phyloP scores from a whole-genome alignment of 2,888 invertebrate species.

The Pristionchus entomophagus region DNA sequence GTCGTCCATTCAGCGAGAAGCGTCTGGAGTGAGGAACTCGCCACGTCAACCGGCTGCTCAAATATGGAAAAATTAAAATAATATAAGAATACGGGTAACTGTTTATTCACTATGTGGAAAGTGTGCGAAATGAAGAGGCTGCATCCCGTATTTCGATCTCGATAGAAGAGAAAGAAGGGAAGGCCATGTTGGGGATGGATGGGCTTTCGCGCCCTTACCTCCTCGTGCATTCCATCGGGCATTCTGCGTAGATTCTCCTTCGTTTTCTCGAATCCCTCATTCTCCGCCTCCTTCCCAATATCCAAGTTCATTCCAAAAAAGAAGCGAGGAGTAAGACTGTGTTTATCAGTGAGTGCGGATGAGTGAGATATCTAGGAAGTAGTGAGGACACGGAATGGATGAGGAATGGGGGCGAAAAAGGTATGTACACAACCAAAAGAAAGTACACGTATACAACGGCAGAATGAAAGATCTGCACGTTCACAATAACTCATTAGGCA shows the following conservation, averaged over 20 bases:
- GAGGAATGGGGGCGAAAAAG: neutral
- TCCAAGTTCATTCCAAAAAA: neutral
- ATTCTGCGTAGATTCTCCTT: neutral
- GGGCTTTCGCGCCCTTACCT: neutral
- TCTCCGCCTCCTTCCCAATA: neutral
- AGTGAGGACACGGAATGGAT: neutral
- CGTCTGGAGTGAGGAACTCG: no score
- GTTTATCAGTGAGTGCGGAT: slow-evolving; percentile 5
- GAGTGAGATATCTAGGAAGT: neutral
- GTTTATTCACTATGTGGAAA: no score
- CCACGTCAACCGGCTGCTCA: no score
- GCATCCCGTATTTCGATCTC: no score
- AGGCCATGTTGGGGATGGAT: neutral
- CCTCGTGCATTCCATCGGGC: slow-evolving; percentile 38
- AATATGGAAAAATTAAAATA: no score
- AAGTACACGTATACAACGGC: neutral
- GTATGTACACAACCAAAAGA: neutral
- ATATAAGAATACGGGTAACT: no score
- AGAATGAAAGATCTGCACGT: neutral
- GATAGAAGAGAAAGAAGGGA: neutral
- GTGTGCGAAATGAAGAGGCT: no score
- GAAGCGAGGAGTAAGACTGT: neutral
- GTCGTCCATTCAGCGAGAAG: no score
- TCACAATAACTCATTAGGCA: neutral
- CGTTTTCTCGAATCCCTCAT: slow-evolving; percentile 8